These are phyloP conservation scores for Coenonympha glycerion DNA, from an alignment of 2,888 invertebrate genomes.

Conservation along the genomic window DNA sequence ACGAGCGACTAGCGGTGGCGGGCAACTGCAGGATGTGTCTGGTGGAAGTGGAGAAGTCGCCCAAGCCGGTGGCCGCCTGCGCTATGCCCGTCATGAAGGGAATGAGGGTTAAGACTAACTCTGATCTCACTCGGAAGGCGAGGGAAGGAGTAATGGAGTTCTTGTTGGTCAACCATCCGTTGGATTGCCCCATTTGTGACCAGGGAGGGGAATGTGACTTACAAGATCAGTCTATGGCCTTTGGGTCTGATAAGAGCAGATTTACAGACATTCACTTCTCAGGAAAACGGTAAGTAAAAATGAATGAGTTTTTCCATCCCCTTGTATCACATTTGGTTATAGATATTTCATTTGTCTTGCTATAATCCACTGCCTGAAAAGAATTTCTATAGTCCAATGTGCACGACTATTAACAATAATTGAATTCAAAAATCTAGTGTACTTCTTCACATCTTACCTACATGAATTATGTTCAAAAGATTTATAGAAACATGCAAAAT, in stretches of 20 bases:
- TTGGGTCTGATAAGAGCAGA: constrained; percentile 94
- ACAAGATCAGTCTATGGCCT: constrained; percentile 99
- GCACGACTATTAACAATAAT: too few species aligned
- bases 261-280: constrained; percentile 94
- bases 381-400: too few species aligned
- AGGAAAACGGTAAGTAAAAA: constrained; percentile 84
- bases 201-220: constrained; percentile 96
- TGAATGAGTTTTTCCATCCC: too few species aligned
- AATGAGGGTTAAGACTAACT: constrained; percentile 98
- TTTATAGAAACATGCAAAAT: too few species aligned
- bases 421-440: too few species aligned
- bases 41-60: constrained; percentile 98
- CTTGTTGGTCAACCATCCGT: constrained; percentile 96
- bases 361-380: too few species aligned
- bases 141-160: constrained; percentile 97
- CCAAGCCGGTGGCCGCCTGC: constrained; percentile 98
- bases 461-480: too few species aligned
- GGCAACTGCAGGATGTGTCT: constrained; percentile 99
- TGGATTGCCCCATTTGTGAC: constrained; percentile 99
- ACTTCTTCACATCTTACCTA: too few species aligned
- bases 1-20: constrained; percentile 97
- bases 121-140: constrained; percentile 88
- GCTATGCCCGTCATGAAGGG: constrained; percentile 99
- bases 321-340: too few species aligned
- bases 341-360: too few species aligned